Evolutionary conservation across 2,113 vertebrate species (phyloP).

Genomic region (Channa argus): DNA sequence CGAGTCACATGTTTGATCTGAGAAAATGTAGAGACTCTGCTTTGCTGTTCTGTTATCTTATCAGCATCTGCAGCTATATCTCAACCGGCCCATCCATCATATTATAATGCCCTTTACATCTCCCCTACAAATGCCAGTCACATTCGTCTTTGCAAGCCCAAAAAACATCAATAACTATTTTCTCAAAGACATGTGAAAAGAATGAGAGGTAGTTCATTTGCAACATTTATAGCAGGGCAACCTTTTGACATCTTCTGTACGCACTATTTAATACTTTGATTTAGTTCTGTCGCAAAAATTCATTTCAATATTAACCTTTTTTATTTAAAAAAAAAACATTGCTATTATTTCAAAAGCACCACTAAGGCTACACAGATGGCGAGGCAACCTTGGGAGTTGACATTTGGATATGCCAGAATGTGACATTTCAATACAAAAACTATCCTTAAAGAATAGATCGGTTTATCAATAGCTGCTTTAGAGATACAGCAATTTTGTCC

Average conservation of each 20-base stretch:
- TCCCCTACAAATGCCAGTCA: slow-evolving; percentile 71
- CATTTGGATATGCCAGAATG: slow-evolving; percentile 83
- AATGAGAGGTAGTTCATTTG: slow-evolving; percentile 59
- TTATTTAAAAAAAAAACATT: slow-evolving; percentile 7
- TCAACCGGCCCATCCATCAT: slow-evolving; percentile 66
- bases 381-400: slow-evolving; percentile 80
- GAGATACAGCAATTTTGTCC: slow-evolving; percentile 63
- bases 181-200: slow-evolving; percentile 47
- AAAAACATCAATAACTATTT: slow-evolving; percentile 76
- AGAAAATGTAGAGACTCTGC: slow-evolving; percentile 51
- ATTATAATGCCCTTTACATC: slow-evolving; percentile 77
- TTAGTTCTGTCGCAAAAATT: slow-evolving; percentile 6
- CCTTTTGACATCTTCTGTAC: slow-evolving; percentile 43
- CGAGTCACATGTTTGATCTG: slow-evolving; percentile 72
- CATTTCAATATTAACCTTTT: slow-evolving; percentile 39
- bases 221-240: slow-evolving; percentile 19
- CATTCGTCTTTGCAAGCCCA: slow-evolving; percentile 58
- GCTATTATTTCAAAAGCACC: slow-evolving; percentile 73
- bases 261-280: slow-evolving; percentile 37
- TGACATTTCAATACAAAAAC: slow-evolving; percentile 83
- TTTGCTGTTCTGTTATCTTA: slow-evolving; percentile 70
- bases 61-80: slow-evolving; percentile 75
- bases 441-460: slow-evolving; percentile 77
- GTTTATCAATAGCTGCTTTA: slow-evolving; percentile 73
- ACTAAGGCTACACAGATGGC: slow-evolving; percentile 66